These are phyloP conservation scores for Archips xylosteana DNA, from an alignment of 2,888 invertebrate species.

Conservation along the genomic window DNA sequence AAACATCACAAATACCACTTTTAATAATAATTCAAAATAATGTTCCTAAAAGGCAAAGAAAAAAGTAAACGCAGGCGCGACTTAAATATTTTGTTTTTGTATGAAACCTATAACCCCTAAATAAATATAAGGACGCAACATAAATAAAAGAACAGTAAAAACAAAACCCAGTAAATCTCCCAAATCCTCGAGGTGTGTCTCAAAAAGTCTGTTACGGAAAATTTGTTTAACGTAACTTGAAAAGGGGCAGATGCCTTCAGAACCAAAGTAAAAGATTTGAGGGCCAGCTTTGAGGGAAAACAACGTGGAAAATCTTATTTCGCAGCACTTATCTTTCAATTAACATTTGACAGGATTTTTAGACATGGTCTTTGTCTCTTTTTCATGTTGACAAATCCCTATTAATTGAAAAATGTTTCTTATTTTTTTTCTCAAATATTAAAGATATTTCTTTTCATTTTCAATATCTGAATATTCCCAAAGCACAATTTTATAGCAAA, in stretches of 20 bases:
- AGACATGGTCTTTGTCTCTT: slow-evolving; percentile 36
- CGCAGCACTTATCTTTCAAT: slow-evolving; percentile 70
- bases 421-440: slow-evolving; percentile 9
- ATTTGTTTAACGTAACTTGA: slow-evolving; percentile 80
- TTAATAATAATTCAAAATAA: no score
- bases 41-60: background rate
- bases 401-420: slow-evolving; percentile 27
- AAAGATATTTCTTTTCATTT: slow-evolving; percentile 19
- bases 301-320: slow-evolving; percentile 64
- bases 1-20: no score
- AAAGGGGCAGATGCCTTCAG: slow-evolving; percentile 70
- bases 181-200: slow-evolving; percentile 77
- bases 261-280: slow-evolving; percentile 75
- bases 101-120: slow-evolving; percentile 18
- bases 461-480: slow-evolving; percentile 1
- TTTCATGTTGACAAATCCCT: slow-evolving; percentile 28
- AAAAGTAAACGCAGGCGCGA: background rate
- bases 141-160: slow-evolving; percentile 68
- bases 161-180: slow-evolving; percentile 73
- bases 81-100: slow-evolving; percentile 1
- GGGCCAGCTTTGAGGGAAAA: slow-evolving; percentile 65
- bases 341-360: slow-evolving; percentile 61
- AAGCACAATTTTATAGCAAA: background rate
- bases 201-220: slow-evolving; percentile 78
- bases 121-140: slow-evolving; percentile 42